A percentile compares a stretch with the other conserved stretches of the same genome.
These are phyloP conservation scores for Crematogaster levior DNA, from an alignment of 2,888 invertebrate species.

Conservation along the genomic window DNA sequence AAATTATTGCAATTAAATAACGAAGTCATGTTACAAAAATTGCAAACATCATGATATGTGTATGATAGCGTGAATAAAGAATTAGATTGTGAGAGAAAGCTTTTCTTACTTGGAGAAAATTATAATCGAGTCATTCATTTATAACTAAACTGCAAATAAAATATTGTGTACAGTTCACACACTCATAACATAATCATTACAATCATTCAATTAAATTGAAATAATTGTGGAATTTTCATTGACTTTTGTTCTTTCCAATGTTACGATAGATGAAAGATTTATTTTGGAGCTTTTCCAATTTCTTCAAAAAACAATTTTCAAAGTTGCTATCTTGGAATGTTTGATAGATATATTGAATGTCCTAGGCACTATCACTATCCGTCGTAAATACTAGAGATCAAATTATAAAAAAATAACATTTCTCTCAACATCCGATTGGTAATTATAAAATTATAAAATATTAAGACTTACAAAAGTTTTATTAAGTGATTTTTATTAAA, in stretches of 20 bases:
- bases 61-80: not conserved
- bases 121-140: not conserved
- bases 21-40: not conserved
- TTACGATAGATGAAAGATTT: not conserved
- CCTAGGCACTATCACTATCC: not conserved
- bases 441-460: not conserved
- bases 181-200: constrained; percentile 1
- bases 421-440: not conserved
- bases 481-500: not conserved
- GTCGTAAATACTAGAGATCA: not conserved
- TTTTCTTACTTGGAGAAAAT: not conserved
- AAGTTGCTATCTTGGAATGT: constrained; percentile 40
- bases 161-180: not conserved
- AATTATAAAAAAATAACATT: constrained; percentile 9
- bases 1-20: not conserved
- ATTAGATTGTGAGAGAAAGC: not conserved
- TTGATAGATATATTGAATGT: constrained; percentile 30
- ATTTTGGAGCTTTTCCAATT: constrained; percentile 44
- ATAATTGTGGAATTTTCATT: constrained; percentile 23
- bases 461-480: not conserved
- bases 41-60: not conserved
- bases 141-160: not conserved
- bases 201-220: constrained; percentile 7
- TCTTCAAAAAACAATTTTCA: constrained; percentile 39
- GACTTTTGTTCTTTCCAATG: not conserved